Percentiles rank a stretch among this genome's conserved stretches.
phyloP scores from a whole-genome alignment of 2,797 vertebrate genomes.

The Paratrypauchen microcephalus region DNA sequence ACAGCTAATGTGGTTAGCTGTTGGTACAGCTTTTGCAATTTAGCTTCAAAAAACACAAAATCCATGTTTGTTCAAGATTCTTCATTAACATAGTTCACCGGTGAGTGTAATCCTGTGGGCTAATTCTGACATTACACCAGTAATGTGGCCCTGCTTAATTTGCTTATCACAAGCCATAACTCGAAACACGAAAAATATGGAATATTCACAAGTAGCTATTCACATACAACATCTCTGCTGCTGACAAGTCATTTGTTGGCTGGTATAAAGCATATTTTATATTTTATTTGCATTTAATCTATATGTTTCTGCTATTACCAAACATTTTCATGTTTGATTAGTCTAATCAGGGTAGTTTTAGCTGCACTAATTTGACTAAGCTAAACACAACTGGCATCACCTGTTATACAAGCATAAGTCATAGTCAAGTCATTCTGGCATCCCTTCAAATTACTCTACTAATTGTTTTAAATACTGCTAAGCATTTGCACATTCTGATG shows the following conservation, averaged over 20 bases:
- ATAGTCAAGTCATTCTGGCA: not conserved
- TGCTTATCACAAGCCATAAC: not conserved
- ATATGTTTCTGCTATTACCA: too few relatives aligned
- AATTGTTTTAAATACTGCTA: not conserved
- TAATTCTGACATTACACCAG: not conserved
- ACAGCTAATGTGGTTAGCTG: not conserved
- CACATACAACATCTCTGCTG: not conserved
- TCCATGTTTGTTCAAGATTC: not conserved
- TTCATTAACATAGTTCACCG: not conserved
- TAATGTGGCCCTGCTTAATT: not conserved
- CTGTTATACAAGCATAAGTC: not conserved
- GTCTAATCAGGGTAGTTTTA: slow-evolving; percentile 4
- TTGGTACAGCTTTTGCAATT: not conserved
- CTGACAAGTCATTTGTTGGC: not conserved
- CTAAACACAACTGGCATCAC: not conserved
- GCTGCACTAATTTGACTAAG: slow-evolving; percentile 1
- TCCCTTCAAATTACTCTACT: not conserved
- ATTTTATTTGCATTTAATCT: too few relatives aligned
- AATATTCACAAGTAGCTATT: not conserved
- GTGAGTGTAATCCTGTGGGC: slow-evolving; percentile 27
- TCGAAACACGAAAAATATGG: not conserved
- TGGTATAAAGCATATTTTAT: not conserved
- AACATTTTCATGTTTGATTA: slow-evolving; percentile 12
- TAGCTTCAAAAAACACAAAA: not conserved
- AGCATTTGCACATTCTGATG: not conserved